Evolutionary conservation across 2,113 vertebrate genomes (phyloP).

Genomic region (Prunella himalayana): DNA sequence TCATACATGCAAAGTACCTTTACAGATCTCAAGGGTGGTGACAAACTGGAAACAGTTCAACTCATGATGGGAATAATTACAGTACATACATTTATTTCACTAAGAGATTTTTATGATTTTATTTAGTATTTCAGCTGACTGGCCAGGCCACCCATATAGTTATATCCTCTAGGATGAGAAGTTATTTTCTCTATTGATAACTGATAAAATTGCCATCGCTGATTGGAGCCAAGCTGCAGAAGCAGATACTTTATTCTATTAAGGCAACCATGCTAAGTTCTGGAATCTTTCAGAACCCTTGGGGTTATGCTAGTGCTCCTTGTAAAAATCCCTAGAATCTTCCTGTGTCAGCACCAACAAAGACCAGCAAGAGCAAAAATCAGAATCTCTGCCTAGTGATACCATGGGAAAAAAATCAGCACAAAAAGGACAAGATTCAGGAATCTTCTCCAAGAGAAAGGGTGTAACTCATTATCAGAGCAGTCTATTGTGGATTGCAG

Average conservation of each 20-base stretch:
- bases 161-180: not conserved
- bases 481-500: constrained; percentile 57
- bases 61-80: not conserved
- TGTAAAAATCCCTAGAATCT: constrained; percentile 17
- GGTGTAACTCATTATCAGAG: constrained; percentile 56
- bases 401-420: constrained; percentile 60
- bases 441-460: constrained; percentile 39
- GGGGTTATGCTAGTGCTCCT: not conserved
- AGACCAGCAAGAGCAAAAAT: constrained; percentile 12
- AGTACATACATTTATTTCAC: not conserved
- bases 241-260: not conserved
- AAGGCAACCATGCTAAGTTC: not conserved
- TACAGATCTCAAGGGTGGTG: not conserved
- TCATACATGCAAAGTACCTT: not conserved
- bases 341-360: not conserved
- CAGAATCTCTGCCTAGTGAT: constrained; percentile 38
- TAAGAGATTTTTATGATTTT: not conserved
- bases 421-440: constrained; percentile 61
- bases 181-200: not conserved
- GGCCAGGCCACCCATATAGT: not conserved
- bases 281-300: not conserved
- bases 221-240: not conserved
- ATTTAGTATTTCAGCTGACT: not conserved
- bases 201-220: not conserved
- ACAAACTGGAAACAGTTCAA: not conserved